A percentile compares a stretch with the other conserved stretches of the same genome.
These are phyloP conservation scores for Akabosia matsudoensis DNA, from an alignment of 1,140 invertebrate genomes.

Conservation along the genomic window DNA sequence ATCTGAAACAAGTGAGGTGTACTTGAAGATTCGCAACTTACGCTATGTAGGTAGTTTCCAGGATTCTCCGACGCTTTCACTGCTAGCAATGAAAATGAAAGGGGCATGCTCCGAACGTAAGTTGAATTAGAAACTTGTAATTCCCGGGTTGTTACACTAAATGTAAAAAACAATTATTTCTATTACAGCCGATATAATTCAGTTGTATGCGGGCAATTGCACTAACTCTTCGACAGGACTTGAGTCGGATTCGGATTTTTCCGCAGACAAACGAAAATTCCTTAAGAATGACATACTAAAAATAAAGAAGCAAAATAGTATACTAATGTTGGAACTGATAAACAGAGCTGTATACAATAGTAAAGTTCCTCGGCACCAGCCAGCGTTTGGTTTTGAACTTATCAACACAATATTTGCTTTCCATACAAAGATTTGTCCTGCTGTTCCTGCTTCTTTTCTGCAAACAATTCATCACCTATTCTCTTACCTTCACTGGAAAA, in stretches of 20 bases:
- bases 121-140: not conserved
- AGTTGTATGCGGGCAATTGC: not conserved
- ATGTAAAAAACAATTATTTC: not conserved
- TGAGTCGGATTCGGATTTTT: not conserved
- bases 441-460: not conserved
- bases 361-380: not conserved
- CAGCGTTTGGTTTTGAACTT: not conserved
- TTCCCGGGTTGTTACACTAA: no score
- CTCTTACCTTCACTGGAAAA: not conserved
- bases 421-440: not conserved
- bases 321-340: not conserved
- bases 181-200: not conserved
- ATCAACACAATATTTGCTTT: not conserved
- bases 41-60: no score
- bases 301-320: not conserved
- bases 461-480: not conserved
- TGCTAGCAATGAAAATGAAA: not conserved
- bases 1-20: no score
- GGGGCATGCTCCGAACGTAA: not conserved
- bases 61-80: not conserved
- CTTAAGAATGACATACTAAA: not conserved
- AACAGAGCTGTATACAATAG: not conserved
- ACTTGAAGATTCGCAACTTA: no score
- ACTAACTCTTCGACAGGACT: not conserved
- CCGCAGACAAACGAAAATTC: not conserved